A percentile compares a stretch with the other conserved stretches of the same genome.
phyloP scores from a whole-genome alignment of 2,113 vertebrate species.

The Cephalopterus ornatus region DNA sequence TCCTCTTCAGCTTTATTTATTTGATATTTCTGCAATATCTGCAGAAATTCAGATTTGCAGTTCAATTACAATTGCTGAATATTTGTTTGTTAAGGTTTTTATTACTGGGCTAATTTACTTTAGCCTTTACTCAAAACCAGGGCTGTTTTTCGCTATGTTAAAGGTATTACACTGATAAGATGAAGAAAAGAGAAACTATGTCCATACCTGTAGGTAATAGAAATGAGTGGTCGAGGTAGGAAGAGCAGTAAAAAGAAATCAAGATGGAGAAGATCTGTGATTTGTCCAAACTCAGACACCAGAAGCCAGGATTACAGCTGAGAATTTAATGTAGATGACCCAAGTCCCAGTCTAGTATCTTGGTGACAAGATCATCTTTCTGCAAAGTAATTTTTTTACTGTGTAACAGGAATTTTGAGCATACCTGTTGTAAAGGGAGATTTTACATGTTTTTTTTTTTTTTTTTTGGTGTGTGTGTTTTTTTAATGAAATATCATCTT shows the following conservation, averaged over 20 bases:
- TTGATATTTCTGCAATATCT: not conserved
- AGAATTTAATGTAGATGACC: not conserved
- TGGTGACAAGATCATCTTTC: not conserved
- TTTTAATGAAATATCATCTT: not conserved
- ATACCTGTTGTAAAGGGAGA: not conserved
- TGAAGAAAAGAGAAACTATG: not conserved
- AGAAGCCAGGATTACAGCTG: not conserved
- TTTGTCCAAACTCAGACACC: not conserved
- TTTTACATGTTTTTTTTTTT: rapidly evolving
- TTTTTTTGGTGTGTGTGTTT: not conserved
- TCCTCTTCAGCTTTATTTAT: not conserved
- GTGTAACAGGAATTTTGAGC: not conserved
- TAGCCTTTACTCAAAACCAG: not conserved
- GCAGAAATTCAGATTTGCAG: not conserved
- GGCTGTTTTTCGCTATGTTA: not conserved
- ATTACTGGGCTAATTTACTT: not conserved
- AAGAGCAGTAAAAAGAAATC: not conserved
- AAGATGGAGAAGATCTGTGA: not conserved
- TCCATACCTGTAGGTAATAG: not conserved
- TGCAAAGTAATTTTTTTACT: not conserved
- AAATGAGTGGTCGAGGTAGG: not conserved
- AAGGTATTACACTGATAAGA: not conserved
- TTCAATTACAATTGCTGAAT: not conserved
- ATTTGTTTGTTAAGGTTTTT: not conserved
- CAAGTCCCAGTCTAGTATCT: not conserved